Conservation (phyloP, 2,888 invertebrate species). For the Lasioglossum leucozonium region DNA sequence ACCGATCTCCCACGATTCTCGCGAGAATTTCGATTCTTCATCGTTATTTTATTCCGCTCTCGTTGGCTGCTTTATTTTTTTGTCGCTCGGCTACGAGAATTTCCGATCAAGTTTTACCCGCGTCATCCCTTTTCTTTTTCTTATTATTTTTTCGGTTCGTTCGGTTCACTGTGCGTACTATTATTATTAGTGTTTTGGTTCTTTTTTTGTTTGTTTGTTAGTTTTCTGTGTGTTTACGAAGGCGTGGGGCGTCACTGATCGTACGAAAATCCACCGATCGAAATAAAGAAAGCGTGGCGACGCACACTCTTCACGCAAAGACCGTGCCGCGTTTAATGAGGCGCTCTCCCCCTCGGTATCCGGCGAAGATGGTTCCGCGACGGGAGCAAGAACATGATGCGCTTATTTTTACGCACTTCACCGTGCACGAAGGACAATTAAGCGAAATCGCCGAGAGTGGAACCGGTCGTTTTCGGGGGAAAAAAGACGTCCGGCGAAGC, state of each 20-base stretch:
- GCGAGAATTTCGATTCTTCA: conserved; percentile 5
- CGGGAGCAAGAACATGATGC: neutral
- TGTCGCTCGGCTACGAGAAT: neutral
- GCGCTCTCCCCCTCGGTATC: conserved; percentile 16
- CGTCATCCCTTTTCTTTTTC: neutral
- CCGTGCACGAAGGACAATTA: conserved; percentile 10
- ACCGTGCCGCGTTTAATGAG: conserved; percentile 13
- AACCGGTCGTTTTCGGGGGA: neutral
- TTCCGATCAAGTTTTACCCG: neutral
- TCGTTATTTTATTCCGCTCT: neutral
- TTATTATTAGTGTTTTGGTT: neutral
- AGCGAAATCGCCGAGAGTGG: neutral
- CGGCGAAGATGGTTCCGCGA: conserved; percentile 15
- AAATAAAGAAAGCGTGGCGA: conserved; percentile 23
- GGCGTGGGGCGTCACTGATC: conserved; percentile 2
- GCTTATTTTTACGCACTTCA: conserved; percentile 28
- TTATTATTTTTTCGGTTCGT: neutral
- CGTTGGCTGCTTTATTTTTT: neutral
- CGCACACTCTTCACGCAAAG: conserved; percentile 17
- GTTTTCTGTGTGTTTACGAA: conserved; percentile 1
- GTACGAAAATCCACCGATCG: conserved; percentile 15
- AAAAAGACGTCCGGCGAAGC: neutral
- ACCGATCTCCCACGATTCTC: conserved; percentile 9
- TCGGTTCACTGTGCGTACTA: conserved; percentile 1
- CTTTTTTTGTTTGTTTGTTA: neutral